Evolutionary conservation across 2,888 invertebrate species (phyloP).

Genomic region (Lasioglossum lativentre): DNA sequence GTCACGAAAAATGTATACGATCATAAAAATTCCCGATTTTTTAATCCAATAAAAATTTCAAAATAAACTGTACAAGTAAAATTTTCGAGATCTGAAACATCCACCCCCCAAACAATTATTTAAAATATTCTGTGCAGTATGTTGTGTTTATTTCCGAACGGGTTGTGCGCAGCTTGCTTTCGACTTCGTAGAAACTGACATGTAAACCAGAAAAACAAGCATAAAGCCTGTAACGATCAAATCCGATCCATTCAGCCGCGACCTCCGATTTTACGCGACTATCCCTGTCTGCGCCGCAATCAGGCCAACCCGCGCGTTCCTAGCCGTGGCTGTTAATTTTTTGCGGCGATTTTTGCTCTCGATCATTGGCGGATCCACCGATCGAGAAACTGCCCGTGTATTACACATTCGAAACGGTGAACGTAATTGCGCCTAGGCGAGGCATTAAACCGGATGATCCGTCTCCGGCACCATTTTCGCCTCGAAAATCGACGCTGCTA

Average conservation of each 20-base stretch:
- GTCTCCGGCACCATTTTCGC: conserved; percentile 48
- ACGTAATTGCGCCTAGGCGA: conserved; percentile 34
- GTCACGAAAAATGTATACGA: neutral
- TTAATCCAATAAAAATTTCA: neutral
- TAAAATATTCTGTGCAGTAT: neutral
- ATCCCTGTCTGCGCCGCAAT: conserved; percentile 38
- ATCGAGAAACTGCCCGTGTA: neutral
- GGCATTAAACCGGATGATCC: neutral
- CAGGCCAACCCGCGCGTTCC: conserved; percentile 38
- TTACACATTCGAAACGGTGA: conserved; percentile 47
- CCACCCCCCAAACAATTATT: neutral
- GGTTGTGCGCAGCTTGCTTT: conserved; percentile 6
- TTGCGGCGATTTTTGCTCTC: conserved; percentile 5
- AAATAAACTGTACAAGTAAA: neutral
- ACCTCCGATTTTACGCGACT: conserved; percentile 28
- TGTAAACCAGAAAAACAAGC: conserved; percentile 10
- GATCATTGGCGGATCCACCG: neutral
- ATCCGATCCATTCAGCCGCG: conserved; percentile 12
- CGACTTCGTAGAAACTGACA: conserved; percentile 18
- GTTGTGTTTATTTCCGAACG: neutral
- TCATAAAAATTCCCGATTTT: neutral
- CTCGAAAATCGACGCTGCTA: conserved; percentile 49
- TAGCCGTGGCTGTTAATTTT: neutral
- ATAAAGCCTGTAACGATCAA: neutral
- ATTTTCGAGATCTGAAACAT: neutral